A percentile compares a stretch with the other conserved stretches of the same genome.
These are phyloP conservation scores for Sprattus sprattus DNA, from an alignment of 2,113 vertebrate genomes.

Conservation along the genomic window DNA sequence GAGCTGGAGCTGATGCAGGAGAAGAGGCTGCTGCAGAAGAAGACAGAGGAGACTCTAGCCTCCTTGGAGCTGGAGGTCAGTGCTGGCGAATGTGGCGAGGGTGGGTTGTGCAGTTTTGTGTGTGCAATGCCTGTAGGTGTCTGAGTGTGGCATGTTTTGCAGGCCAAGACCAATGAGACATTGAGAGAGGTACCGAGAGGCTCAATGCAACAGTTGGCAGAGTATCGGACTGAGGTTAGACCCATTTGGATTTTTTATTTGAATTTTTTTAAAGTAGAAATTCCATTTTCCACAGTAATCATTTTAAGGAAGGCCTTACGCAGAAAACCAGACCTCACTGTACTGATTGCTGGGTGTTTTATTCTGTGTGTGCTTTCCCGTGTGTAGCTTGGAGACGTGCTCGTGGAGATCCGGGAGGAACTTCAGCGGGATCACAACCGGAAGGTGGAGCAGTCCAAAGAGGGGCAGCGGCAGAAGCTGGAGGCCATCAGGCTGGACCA, in stretches of 20 bases:
- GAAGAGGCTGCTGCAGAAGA: slow-evolving; percentile 16
- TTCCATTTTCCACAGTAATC: neutral
- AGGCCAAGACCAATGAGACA: neutral
- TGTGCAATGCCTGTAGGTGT: neutral
- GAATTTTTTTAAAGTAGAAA: neutral
- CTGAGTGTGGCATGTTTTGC: neutral
- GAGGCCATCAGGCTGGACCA: slow-evolving; percentile 8
- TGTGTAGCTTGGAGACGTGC: neutral
- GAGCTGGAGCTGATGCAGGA: neutral
- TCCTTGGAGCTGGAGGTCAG: neutral
- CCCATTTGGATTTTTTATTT: neutral
- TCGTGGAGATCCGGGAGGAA: neutral
- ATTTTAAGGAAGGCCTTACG: no score
- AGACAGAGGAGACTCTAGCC: neutral
- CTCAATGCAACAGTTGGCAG: neutral
- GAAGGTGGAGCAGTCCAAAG: neutral
- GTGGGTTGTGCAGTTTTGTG: neutral
- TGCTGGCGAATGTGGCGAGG: neutral
- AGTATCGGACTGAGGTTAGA: neutral
- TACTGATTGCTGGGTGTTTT: neutral
- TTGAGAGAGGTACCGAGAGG: neutral
- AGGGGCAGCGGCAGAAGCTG: slow-evolving; percentile 10
- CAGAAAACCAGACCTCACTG: no score
- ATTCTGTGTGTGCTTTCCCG: neutral
- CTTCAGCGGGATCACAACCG: neutral